Percentiles rank a stretch among this genome's conserved stretches.
These are phyloP conservation scores for Spheniscus humboldti DNA, from an alignment of 2,797 vertebrate species.

Conservation along the genomic window DNA sequence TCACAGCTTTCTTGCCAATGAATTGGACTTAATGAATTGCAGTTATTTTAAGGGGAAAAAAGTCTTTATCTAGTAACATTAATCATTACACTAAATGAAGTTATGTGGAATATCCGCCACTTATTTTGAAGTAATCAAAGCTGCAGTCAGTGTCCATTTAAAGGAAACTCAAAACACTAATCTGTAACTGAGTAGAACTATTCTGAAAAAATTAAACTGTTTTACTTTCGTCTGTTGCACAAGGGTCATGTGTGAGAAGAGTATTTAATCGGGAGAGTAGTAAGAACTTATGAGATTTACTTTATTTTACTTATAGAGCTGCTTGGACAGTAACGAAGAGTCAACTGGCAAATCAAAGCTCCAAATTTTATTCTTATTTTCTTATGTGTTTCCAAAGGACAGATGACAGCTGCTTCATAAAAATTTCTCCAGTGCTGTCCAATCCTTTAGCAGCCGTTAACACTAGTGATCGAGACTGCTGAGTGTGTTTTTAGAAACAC, in stretches of 20 bases:
- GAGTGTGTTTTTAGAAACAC: not conserved
- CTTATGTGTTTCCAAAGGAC: not conserved
- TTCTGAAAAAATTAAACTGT: not conserved
- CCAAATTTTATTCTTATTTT: not conserved
- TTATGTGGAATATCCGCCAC: not conserved
- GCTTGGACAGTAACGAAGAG: not conserved
- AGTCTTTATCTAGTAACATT: not conserved
- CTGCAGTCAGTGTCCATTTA: not conserved
- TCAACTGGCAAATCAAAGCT: not conserved
- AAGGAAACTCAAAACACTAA: not conserved
- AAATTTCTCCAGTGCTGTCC: not conserved
- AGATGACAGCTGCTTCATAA: not conserved
- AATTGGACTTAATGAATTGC: not conserved
- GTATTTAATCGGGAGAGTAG: fast-evolving
- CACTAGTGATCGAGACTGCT: not conserved
- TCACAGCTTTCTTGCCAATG: not conserved
- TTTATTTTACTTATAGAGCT: not conserved
- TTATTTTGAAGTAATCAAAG: not conserved
- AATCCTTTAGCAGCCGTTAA: not conserved
- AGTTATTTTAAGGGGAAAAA: not conserved
- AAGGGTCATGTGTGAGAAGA: not conserved
- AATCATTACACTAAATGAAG: not conserved
- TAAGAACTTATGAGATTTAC: not conserved
- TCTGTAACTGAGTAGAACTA: not conserved
- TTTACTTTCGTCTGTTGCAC: not conserved